Evolutionary conservation across 2,113 vertebrate genomes (phyloP).

Genomic region (Bombycilla garrulus): DNA sequence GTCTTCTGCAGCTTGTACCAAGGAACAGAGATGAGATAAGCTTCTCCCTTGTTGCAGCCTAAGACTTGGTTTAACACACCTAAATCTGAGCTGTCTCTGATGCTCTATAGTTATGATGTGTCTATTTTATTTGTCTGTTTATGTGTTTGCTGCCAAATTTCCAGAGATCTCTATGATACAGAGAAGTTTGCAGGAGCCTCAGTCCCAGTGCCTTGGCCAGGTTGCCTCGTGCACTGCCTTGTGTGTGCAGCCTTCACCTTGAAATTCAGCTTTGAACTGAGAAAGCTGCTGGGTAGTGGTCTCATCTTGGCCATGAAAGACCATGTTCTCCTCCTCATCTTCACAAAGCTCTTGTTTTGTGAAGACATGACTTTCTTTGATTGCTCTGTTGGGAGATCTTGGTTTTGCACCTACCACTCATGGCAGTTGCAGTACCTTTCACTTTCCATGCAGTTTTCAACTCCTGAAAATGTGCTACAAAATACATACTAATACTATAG

Average conservation of each 20-base stretch:
- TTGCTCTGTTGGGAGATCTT: neutral
- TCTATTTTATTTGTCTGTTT: neutral
- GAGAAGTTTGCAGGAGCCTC: neutral
- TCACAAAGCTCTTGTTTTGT: neutral
- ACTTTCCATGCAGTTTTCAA: neutral
- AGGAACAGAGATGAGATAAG: fast-evolving
- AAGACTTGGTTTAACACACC: neutral
- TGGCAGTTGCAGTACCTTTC: neutral
- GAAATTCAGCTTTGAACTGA: neutral
- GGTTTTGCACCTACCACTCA: neutral
- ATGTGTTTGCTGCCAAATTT: neutral
- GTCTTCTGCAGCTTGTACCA: neutral
- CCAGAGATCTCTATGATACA: neutral
- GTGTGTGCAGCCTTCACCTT: neutral
- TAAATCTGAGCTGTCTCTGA: neutral
- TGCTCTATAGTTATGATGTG: neutral
- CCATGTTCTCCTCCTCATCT: neutral
- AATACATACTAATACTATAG: neutral
- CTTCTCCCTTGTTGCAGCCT: neutral
- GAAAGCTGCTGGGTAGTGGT: neutral
- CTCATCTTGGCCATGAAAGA: neutral
- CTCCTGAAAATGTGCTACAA: neutral
- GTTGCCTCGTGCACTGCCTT: fast-evolving
- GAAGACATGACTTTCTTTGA: neutral
- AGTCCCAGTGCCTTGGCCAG: fast-evolving